Base-by-base conservation (phyloP, 2,797 vertebrate genomes). In the Eleutherodactylus coqui region DNA sequence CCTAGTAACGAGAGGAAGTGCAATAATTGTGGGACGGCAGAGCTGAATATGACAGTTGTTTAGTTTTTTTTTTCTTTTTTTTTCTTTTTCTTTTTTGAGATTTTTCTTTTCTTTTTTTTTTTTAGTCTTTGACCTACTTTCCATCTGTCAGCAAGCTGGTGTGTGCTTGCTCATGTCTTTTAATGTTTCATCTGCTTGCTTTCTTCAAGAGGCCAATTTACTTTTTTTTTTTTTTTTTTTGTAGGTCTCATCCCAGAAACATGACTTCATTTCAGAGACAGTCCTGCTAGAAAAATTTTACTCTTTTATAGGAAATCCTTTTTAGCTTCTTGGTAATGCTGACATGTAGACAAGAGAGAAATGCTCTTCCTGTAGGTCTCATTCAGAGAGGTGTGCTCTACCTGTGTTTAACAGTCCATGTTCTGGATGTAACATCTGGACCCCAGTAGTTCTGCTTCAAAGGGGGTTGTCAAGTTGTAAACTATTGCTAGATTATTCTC, bases 101-200 rank as follows among this genome's bases (percentile, higher is more conserved):
- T n/a, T 51, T 75, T 21, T 75, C 2, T 36, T 64, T 76, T 13
- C 58, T 38, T 45, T 36, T 67, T 34, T 17, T 14, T 34, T 62
- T 79, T 85, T 75, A 75, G 69, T 85, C 55, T 11, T n/a, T 81
- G 84, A 85, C 77, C 84, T 85, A 85, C 64, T 85, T 85, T 79
- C 27, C 58, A 41, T 72, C 62, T 79, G 84, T 19, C 64, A 85
- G 24, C n/a, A n/a, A 7, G 62, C 43, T 58, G n/a, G n/a, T 75
- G 19, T 43, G 32, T 84, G 17, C 13, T 77, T 83, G 53, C n/a
- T 51, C 7, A 84, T 24, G 36, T 58, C 49, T 84, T 76, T 84
- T 76, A 34, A 62, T 36, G 58, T 64, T 75, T 77, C 58, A 77
- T 67, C 67, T 84, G 58, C 53, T 49, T 45, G 24, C 75, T 64